Conservation (phyloP, 2,797 vertebrate genomes). For the Okamejei kenojei region DNA sequence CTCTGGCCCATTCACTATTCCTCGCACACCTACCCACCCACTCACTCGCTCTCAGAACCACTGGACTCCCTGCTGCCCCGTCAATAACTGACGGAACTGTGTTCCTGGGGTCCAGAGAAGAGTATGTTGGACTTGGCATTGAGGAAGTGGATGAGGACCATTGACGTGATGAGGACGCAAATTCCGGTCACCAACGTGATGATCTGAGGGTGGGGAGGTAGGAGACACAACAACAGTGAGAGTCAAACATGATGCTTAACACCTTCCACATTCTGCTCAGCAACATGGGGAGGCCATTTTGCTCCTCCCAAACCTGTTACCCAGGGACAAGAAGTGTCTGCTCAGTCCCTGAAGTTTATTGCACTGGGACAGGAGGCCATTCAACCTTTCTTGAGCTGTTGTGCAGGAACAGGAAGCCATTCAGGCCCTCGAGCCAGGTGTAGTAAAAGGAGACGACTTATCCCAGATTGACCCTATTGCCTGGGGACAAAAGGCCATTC, state of each 20-base stretch:
- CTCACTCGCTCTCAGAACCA: neutral
- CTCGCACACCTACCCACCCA: neutral
- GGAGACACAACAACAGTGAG: neutral
- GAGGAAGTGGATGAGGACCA: conserved; percentile 74
- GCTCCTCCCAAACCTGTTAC: neutral
- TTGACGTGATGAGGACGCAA: conserved; percentile 65
- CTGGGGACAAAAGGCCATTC: neutral
- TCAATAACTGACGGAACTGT: conserved; percentile 74
- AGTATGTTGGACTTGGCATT: conserved; percentile 83
- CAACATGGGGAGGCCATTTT: neutral
- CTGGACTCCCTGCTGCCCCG: neutral
- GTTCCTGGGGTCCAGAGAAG: conserved; percentile 68
- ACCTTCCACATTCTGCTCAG: neutral
- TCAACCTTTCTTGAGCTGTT: neutral
- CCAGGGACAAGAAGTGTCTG: neutral
- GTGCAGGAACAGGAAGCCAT: neutral
- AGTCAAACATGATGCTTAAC: neutral
- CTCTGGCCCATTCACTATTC: neutral
- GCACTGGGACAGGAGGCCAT: neutral
- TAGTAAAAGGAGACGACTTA: too few relatives aligned
- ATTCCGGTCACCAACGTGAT: conserved; percentile 76
- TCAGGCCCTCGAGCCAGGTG: neutral
- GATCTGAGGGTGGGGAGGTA: conserved; percentile 56
- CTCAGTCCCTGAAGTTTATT: neutral
- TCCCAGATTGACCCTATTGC: neutral